These are phyloP conservation scores for Diuraphis noxia DNA, from an alignment of 1,140 invertebrate genomes.

Conservation along the genomic window DNA sequence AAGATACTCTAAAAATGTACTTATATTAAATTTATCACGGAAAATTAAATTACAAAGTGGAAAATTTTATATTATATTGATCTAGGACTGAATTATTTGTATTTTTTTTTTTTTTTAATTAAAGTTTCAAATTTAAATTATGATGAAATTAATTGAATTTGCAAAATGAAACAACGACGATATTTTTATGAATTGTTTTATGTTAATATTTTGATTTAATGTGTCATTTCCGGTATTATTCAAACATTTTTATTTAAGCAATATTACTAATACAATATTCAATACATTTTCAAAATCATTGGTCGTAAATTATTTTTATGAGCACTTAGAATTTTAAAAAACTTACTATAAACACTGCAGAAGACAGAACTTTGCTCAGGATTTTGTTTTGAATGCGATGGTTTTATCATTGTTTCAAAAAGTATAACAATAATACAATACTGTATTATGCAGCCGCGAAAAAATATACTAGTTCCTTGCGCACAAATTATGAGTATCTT, in stretches of 20 bases:
- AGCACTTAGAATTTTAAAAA: not conserved
- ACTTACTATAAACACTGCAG: not conserved
- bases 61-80: not conserved
- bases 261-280: not conserved
- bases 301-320: not conserved
- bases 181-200: not conserved
- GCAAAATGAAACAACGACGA: not conserved
- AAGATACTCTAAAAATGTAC: too few relatives aligned
- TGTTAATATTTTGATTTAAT: not conserved
- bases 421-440: too few relatives aligned
- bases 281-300: not conserved
- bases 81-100: not conserved
- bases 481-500: not conserved
- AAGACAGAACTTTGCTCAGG: not conserved
- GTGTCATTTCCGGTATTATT: not conserved
- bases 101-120: not conserved
- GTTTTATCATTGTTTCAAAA: not conserved
- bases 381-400: not conserved
- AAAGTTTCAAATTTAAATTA: not conserved
- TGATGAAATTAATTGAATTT: not conserved
- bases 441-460: not conserved
- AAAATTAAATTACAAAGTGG: not conserved
- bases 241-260: not conserved
- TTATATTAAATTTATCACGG: not conserved
- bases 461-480: not conserved